Evolutionary conservation across 2,797 vertebrate species (phyloP).

Genomic region (Coilia nasus): DNA sequence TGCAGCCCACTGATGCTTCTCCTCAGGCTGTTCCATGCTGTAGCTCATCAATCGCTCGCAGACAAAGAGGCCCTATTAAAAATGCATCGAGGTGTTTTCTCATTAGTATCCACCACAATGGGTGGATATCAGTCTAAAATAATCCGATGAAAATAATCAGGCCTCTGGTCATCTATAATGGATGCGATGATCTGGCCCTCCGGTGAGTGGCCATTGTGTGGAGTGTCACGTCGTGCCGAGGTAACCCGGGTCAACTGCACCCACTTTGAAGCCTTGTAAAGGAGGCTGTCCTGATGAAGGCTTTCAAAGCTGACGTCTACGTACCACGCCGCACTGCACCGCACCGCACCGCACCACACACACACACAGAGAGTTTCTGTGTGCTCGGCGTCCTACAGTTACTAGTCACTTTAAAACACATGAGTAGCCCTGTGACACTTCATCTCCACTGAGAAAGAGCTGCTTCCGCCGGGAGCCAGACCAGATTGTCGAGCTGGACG

Average conservation of each 20-base stretch:
- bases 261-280: constrained; percentile 27
- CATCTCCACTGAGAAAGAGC: not conserved
- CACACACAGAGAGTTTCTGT: not conserved
- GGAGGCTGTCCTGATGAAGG: not conserved
- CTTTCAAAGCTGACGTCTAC: not conserved
- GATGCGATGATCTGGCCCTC: constrained; percentile 62
- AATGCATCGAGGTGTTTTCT: constrained; percentile 68
- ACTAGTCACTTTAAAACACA: not conserved
- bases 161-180: constrained; percentile 74
- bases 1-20: constrained; percentile 20
- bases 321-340: no score
- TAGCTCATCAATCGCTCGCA: constrained; percentile 43
- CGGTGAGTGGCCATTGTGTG: constrained; percentile 63
- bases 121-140: constrained; percentile 57
- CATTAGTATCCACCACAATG: constrained; percentile 62
- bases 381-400: not conserved
- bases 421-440: constrained; percentile 2
- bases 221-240: constrained; percentile 42
- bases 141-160: constrained; percentile 12
- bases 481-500: not conserved
- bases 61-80: constrained; percentile 68
- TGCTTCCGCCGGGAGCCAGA: not conserved
- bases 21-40: constrained; percentile 37
- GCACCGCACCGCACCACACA: no score
- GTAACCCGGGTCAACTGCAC: constrained; percentile 32